These are phyloP conservation scores for Sinocyclocheilus maitianheensis DNA, from an alignment of 2,113 vertebrate genomes.

Conservation along the genomic window DNA sequence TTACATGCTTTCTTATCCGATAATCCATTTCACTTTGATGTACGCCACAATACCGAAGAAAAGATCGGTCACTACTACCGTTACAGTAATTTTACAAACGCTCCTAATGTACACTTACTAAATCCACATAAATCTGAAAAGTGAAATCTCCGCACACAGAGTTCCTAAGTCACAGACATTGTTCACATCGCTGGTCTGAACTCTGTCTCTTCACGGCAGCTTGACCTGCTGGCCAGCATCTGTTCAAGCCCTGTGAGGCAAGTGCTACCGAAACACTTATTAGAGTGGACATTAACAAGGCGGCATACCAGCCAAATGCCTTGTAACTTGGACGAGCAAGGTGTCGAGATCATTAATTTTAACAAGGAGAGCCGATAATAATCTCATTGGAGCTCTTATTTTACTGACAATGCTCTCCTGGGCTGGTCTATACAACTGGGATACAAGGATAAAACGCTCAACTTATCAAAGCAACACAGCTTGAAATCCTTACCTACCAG, in stretches of 20 bases:
- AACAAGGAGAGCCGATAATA: slow-evolving; percentile 61
- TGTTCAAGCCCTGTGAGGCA: slow-evolving; percentile 34
- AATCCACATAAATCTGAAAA: background rate
- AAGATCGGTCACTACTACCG: background rate
- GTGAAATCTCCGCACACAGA: background rate
- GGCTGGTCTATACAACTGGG: background rate
- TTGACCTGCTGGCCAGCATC: slow-evolving; percentile 43
- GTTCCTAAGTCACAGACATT: background rate
- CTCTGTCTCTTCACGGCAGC: slow-evolving; percentile 2
- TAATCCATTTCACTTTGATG: background rate
- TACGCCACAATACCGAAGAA: background rate
- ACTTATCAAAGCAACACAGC: slow-evolving; percentile 50
- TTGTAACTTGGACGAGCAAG: slow-evolving; percentile 64
- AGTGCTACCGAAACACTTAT: slow-evolving; percentile 56
- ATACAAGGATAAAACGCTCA: slow-evolving; percentile 32
- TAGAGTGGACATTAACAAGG: slow-evolving; percentile 71
- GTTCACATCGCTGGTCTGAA: background rate
- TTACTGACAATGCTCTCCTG: slow-evolving; percentile 35
- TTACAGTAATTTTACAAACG: background rate
- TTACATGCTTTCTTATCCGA: background rate
- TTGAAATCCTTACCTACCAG: slow-evolving; percentile 58
- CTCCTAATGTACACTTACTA: background rate
- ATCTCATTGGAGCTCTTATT: slow-evolving; percentile 59
- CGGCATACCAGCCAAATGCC: slow-evolving; percentile 58
- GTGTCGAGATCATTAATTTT: slow-evolving; percentile 71